A percentile compares a stretch with the other conserved stretches of the same genome.
Evolutionary conservation across 2,888 invertebrate species (phyloP).

Genomic region (Cerceris ruficornis): DNA sequence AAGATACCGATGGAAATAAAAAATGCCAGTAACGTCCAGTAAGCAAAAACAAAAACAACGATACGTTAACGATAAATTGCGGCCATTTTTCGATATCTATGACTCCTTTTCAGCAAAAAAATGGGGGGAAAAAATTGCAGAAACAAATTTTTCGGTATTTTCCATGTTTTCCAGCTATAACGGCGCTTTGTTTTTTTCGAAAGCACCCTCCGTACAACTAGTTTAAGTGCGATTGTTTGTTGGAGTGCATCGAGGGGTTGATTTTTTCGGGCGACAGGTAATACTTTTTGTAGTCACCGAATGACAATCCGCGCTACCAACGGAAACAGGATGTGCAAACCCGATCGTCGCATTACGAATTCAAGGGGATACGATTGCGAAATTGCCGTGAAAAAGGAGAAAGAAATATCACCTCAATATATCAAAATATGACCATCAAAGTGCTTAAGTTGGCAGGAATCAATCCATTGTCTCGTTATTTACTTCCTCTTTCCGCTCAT

Average conservation of each 20-base stretch:
- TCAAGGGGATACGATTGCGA: conserved; percentile 2
- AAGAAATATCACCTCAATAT: conserved; percentile 14
- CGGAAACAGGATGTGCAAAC: conserved; percentile 6
- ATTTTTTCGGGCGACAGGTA: background rate
- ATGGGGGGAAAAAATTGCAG: background rate
- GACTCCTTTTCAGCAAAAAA: background rate
- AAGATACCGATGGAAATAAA: no score
- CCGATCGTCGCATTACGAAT: conserved; percentile 2
- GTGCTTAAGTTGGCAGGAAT: no score
- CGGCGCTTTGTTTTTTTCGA: background rate
- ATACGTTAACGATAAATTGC: no score
- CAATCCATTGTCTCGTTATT: no score
- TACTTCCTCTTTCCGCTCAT: no score
- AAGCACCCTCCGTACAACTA: background rate
- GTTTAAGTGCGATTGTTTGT: conserved; percentile 14
- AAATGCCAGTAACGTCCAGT: no score
- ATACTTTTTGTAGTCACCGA: background rate
- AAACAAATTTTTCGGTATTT: background rate
- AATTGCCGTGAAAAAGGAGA: conserved; percentile 25
- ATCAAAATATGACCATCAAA: background rate
- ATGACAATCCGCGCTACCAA: background rate
- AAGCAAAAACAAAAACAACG: no score
- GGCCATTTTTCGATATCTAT: no score
- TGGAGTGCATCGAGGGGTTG: background rate
- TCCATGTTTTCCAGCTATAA: no score